Base-by-base conservation (phyloP, 2,888 invertebrate genomes). In the Himalopsyche tibetana region DNA sequence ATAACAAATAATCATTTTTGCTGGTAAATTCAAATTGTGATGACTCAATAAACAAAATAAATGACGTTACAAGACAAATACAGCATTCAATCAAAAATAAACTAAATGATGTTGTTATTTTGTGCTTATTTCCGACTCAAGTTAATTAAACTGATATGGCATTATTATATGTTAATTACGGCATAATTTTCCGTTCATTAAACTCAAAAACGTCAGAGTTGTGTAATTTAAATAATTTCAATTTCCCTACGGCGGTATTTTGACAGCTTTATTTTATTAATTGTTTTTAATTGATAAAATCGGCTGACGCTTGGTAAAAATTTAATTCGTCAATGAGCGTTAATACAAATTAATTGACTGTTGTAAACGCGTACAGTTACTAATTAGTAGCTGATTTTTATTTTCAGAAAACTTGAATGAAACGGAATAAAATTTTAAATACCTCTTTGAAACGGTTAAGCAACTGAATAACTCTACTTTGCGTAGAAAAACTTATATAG, bases 251-350 rank as follows among this genome's bases (percentile, higher is more conserved):
- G 38, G 74, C 5, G 36, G 38, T 15, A 74, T 74, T 63, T 36
- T 74, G 74, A 38, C 74, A 74, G 36, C 15, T 74, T 74, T 74
- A 74, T 38, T 74, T 15, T 38, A 36, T 36, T 38, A 74, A 69
- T 69, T 69, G 69, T 69, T 69, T 69, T 69, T 28, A 56, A 74
- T 74, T 74, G 74, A 74, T 74, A 74, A 74, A 74, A 74, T 74
- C 74, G 15, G 74, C 74, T 74, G 74, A 38, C 74, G 36, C 11
- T 38, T 74, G 38, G 74, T 36, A 36, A 28, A 36, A 74, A 74
- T 36, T 9, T 28, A 28, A 28, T 69, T 28, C 9, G 69, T 69
- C 36, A 74, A 74, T 36, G 74, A 74, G 11, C 28, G 63, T 63
- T 11, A 63, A 63, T 63, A 28, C 19, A 63, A 63, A 63, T 63